Conservation (phyloP, 2,797 vertebrate species). For the Neomorphus geoffroyi region DNA sequence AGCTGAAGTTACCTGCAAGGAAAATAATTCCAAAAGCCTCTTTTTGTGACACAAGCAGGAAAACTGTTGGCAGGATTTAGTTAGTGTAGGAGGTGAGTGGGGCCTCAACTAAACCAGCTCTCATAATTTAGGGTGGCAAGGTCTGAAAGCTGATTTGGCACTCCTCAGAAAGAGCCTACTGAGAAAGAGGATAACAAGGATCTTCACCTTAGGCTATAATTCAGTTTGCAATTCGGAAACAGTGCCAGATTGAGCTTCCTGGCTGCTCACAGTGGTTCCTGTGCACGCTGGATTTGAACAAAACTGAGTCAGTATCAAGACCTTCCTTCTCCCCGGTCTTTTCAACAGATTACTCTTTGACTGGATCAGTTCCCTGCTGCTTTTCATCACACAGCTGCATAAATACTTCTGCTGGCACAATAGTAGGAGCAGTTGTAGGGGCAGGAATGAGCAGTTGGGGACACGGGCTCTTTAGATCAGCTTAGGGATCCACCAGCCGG, state of each 20-base stretch:
- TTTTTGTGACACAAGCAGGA: not conserved
- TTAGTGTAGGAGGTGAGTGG: not conserved
- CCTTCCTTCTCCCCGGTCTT: not conserved
- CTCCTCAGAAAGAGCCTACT: conserved; percentile 17
- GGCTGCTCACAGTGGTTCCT: not conserved
- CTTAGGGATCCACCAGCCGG: not conserved
- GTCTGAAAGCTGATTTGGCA: conserved; percentile 40
- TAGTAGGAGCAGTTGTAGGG: conserved; percentile 13
- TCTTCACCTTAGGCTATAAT: conserved; percentile 38
- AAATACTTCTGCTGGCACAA: conserved; percentile 43
- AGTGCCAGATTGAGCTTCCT: conserved; percentile 42
- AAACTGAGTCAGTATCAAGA: not conserved
- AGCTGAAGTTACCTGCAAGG: not conserved
- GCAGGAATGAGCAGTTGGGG: conserved; percentile 20
- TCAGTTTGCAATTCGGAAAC: not conserved
- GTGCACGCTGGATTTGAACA: not conserved
- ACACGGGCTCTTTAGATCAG: not conserved
- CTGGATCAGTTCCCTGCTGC: conserved; percentile 44
- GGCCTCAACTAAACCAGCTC: not conserved
- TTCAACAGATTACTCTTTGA: conserved; percentile 24
- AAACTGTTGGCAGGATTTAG: conserved; percentile 6
- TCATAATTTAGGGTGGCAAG: conserved; percentile 10
- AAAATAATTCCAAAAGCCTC: not conserved
- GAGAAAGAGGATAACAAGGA: conserved; percentile 36
- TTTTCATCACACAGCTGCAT: conserved; percentile 44